Percentiles rank a stretch among this genome's conserved stretches.
Conservation (phyloP, 2,888 invertebrate genomes). For the Galeopsomyia nigrocyanea region DNA sequence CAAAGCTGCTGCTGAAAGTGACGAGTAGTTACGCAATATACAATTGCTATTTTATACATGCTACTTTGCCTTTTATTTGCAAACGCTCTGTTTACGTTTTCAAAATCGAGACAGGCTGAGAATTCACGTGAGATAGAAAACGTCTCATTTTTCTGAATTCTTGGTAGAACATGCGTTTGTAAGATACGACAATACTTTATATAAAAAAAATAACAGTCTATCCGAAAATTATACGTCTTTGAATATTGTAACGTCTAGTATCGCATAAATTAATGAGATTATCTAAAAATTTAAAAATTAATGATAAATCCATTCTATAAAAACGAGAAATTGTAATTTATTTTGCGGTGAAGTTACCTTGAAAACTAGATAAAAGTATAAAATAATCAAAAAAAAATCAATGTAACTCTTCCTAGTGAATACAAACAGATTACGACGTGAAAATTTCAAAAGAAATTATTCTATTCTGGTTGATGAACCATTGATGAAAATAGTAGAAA, state of each 20-base stretch:
- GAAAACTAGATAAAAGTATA: conserved; percentile 23
- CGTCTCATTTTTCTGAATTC: conserved; percentile 24
- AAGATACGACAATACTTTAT: conserved; percentile 46
- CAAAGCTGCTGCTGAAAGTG: conserved; percentile 39
- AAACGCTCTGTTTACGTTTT: conserved; percentile 41
- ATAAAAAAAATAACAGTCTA: conserved; percentile 41
- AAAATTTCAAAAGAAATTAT: conserved; percentile 48
- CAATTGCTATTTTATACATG: conserved; percentile 40
- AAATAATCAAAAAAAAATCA: conserved; percentile 26
- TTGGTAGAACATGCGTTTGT: conserved; percentile 38
- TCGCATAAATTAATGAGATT: conserved; percentile 40
- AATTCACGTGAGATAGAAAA: conserved; percentile 12
- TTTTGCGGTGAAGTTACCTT: conserved; percentile 43
- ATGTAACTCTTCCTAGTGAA: conserved; percentile 42
- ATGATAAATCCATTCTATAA: conserved; percentile 15
- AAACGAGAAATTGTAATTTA: conserved; percentile 31
- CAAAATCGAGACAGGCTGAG: conserved; percentile 36
- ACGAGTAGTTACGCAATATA: conserved; percentile 27
- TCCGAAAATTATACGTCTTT: conserved; percentile 40
- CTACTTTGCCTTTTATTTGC: conserved; percentile 43
- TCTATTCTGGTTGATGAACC: conserved; percentile 38
- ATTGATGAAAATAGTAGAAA: conserved; percentile 35
- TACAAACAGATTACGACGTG: conserved; percentile 32
- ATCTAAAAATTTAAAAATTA: conserved; percentile 25
- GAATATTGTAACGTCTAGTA: conserved; percentile 15